Base-by-base conservation (phyloP, 2,113 vertebrate species). In the Podiceps cristatus region DNA sequence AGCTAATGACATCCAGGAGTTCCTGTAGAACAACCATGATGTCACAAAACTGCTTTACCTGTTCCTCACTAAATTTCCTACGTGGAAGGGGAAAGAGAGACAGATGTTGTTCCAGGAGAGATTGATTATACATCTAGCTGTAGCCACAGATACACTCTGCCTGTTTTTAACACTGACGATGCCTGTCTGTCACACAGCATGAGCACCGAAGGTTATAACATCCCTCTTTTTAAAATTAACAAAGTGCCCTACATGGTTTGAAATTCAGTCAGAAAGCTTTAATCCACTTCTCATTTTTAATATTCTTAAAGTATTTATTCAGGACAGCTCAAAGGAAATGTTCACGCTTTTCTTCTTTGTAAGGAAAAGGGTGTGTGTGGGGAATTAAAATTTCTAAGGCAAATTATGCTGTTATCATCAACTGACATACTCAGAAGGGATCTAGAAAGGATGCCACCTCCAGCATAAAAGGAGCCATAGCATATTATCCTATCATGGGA, bases 401-500 rank as follows among this genome's bases (percentile, higher is more conserved):
- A 96, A 97, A 97, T 97, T 90, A 97, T 73, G 81, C 94, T 93
- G 96, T 97, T 97, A 98, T 97, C 97, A 94, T 95, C 84, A 60
- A 84, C 91, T 97, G 96, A 84, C 96, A 97, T 93, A 92, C 62
- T 96, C 94, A 90, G 96, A 95, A 95, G 93, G 93, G 86, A 96
- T 88, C 90, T 76, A 72, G 93, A 93, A 96, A 97, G 93, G 92
- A 94, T 63, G 91, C 95, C 94, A 75, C 80, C 83, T 95, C 47
- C 40, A 97, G 92, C 77, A 86, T 40, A 52, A 94, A 93, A 92
- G 91, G 62, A 95, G 62, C 81, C 94, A 95, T 63, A 92, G 90
- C 92, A 91, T 25, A 79, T 94, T 86, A 98, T 95, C 87, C 88
- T 95, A 89, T 97, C 97, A 94, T 85, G 94, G 96, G 96, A 95